Conservation (phyloP, 2,888 invertebrate species). For the Melikaiella ostensackeni region DNA sequence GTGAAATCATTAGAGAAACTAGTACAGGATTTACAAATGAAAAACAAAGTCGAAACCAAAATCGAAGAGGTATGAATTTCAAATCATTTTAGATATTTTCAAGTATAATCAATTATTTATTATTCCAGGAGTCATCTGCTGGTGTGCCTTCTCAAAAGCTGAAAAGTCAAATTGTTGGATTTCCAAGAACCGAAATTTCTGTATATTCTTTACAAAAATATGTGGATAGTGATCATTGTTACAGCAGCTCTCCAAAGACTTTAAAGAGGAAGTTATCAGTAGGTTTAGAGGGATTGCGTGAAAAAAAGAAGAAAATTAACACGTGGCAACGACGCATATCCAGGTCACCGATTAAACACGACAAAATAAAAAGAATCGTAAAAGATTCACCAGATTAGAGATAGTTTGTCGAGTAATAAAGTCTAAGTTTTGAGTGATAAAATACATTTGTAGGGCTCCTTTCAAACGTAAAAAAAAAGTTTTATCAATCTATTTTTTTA, state of each 20-base stretch:
- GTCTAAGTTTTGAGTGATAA: conserved; percentile 13
- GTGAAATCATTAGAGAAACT: conserved; percentile 32
- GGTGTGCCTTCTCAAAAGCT: not conserved
- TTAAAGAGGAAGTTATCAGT: conserved; percentile 29
- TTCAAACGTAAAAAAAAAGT: not conserved
- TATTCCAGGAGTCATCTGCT: conserved; percentile 14
- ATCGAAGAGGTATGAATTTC: conserved; percentile 17
- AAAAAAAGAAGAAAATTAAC: conserved; percentile 35
- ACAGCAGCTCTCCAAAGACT: conserved; percentile 31
- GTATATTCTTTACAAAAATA: conserved; percentile 26
- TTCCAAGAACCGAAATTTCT: conserved; percentile 22
- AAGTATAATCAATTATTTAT: not conserved
- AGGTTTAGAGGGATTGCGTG: conserved; percentile 26
- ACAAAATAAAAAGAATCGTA: conserved; percentile 25
- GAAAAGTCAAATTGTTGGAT: conserved; percentile 20
- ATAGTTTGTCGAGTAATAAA: not conserved
- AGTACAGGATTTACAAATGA: conserved; percentile 25
- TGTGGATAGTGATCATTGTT: conserved; percentile 34
- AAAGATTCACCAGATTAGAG: conserved; percentile 33
- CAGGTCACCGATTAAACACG: conserved; percentile 29
- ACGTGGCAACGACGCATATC: conserved; percentile 38
- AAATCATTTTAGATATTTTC: not conserved
- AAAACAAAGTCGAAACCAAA: conserved; percentile 27
- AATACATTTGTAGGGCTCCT: not conserved
- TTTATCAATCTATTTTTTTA: not conserved